Base-by-base conservation (phyloP, 2,888 invertebrate genomes). In the Synanthedon andrenaeformis region DNA sequence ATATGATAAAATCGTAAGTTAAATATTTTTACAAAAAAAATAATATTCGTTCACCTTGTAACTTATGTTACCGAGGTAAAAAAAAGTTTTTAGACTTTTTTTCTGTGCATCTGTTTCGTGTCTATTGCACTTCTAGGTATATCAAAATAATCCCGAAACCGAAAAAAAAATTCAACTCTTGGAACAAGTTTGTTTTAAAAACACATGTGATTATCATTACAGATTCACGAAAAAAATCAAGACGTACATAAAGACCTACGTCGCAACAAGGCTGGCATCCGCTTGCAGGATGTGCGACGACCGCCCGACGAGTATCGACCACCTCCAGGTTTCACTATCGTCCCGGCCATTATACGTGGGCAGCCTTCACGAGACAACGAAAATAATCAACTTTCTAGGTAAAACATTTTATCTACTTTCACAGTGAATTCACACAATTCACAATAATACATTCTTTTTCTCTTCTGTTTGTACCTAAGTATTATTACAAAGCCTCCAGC, bases 181-280 rank as follows among this genome's bases (percentile, higher is more conserved):
- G 10, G 1, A 10, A 35, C 35, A 35, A 35, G 10, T 10, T 35
- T 35, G 6, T 35, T 10, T 35, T 10, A 35, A 35, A 35, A 10
- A 35, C 35, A 8, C 10, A 10, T 35, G 10, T 35, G 3, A 35
- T 35, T 35, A 10, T 35, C 10, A 35, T 14, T 65, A 8, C 69
- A 92, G 92, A 89, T 92, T 10, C 91, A 92, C 68, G 88, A 90
- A 74, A 88, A 89, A 59, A 92, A 92, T 67, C 91, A 92, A 71
- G 91, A 92, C 52, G 78, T 90, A 3, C 92, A 92, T 70, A 91
- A 91, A 66, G 89, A 90, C 66, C 77, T 92, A 41, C 84, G 92
- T 0, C 87, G 89, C 14, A 91, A 91, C 68, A 92, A 92, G 69
- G 88, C 90, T 0, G 90, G 90, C 0, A 77, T 91, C 11, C 75